Conservation (phyloP, 2,888 invertebrate genomes). For the Hylaea fasciaria region DNA sequence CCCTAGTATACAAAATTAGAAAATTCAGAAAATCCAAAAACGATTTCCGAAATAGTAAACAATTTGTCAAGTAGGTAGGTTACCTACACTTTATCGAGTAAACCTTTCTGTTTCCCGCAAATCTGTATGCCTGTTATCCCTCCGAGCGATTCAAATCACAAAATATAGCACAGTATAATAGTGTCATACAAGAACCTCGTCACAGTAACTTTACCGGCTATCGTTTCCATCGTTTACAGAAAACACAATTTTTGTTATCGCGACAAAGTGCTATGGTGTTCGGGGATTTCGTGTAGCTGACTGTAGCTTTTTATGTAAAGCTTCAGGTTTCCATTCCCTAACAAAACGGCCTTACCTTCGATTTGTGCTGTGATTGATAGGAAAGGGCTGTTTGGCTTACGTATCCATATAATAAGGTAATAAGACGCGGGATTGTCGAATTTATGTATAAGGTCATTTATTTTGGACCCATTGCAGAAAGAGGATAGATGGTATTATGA, state of each 20-base stretch:
- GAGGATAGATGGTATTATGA: too few relatives aligned
- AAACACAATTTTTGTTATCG: not conserved
- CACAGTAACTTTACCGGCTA: not conserved
- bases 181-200: conserved; percentile 4
- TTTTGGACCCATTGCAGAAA: too few relatives aligned
- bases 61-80: conserved; percentile 20
- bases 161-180: conserved; percentile 16
- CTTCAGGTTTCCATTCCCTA: conserved; percentile 14
- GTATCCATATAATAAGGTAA: conserved; percentile 3
- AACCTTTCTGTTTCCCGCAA: conserved; percentile 21
- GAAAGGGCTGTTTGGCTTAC: conserved; percentile 3
- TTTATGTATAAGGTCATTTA: not conserved
- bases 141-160: conserved; percentile 13
- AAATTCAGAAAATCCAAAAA: not conserved
- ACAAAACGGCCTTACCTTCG: conserved; percentile 2
- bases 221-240: not conserved
- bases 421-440: conserved; percentile 11
- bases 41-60: conserved; percentile 5
- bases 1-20: too few relatives aligned
- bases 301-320: conserved; percentile 3
- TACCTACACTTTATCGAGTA: too few relatives aligned
- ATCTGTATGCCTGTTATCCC: conserved; percentile 14
- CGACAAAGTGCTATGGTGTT: not conserved
- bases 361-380: conserved; percentile 23
- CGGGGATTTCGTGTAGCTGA: conserved; percentile 7